phyloP scores from a whole-genome alignment of 2,888 invertebrate genomes.

The Brachycybe producta region DNA sequence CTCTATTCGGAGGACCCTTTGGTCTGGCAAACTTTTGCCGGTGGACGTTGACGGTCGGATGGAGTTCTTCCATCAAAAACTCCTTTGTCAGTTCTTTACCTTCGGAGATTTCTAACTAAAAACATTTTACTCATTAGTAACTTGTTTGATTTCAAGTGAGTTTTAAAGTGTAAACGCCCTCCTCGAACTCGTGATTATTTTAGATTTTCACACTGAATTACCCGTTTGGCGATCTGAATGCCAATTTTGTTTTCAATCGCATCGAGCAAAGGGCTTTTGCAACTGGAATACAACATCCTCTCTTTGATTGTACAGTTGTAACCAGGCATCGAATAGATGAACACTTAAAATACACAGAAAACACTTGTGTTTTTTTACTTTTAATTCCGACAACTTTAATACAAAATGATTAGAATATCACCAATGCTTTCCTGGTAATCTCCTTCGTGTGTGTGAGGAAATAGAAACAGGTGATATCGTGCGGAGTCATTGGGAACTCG shows the following conservation, averaged over 20 bases:
- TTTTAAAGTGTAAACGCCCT: background rate
- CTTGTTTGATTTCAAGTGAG: background rate
- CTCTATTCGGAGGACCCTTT: conserved; percentile 85
- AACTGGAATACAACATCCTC: conserved; percentile 96
- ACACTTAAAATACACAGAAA: conserved; percentile 47
- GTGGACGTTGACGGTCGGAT: conserved; percentile 78
- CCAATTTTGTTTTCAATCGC: conserved; percentile 59
- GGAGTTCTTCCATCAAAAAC: conserved; percentile 80
- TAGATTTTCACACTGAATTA: conserved; percentile 38
- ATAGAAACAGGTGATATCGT: conserved; percentile 81
- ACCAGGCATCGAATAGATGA: conserved; percentile 98
- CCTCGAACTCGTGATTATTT: background rate
- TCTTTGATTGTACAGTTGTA: conserved; percentile 92
- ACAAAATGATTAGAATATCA: too few relatives aligned
- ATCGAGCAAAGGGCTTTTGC: conserved; percentile 81
- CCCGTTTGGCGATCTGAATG: conserved; percentile 72
- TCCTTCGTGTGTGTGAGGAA: conserved; percentile 85
- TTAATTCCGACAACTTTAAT: background rate
- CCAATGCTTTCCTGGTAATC: conserved; percentile 73
- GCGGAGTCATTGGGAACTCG: conserved; percentile 74
- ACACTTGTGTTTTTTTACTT: conserved; percentile 8
- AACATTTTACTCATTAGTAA: background rate
- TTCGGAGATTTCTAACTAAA: conserved; percentile 79
- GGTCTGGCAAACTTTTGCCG: conserved; percentile 90
- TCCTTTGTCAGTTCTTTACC: conserved; percentile 80